These are phyloP conservation scores for Papilio dardanus DNA, from an alignment of 1,140 invertebrate genomes.

Conservation along the genomic window DNA sequence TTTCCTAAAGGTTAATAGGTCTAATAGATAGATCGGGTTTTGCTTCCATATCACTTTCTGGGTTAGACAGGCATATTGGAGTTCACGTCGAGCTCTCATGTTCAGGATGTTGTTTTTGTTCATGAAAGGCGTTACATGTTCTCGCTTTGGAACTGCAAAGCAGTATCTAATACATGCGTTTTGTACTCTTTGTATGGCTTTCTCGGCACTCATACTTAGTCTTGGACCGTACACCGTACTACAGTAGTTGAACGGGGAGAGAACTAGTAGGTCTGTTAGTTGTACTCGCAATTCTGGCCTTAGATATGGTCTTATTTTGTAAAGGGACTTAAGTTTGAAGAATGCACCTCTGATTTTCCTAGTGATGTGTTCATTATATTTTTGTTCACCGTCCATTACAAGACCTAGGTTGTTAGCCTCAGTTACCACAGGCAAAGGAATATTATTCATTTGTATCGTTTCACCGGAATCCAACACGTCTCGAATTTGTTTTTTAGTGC, in stretches of 20 bases:
- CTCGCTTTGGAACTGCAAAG: too few species aligned
- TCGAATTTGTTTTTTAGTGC: constrained; percentile 38
- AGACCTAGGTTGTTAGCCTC: background rate
- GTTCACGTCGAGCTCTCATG: background rate
- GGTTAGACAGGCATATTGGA: background rate
- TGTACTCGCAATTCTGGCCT: constrained; percentile 1
- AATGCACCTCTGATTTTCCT: too few species aligned
- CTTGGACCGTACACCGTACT: constrained; percentile 26
- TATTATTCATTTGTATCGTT: constrained; percentile 3
- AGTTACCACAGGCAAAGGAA: background rate
- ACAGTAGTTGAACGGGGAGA: constrained; percentile 39
- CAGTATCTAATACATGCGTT: constrained; percentile 31
- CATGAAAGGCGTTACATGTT: background rate
- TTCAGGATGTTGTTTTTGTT: background rate
- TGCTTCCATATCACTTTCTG: background rate
- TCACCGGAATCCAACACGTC: background rate
- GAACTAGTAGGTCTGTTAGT: constrained; percentile 34
- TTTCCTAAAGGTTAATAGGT: constrained; percentile 10
- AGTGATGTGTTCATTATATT: too few species aligned
- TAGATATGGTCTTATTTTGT: constrained; percentile 30
- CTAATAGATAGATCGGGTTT: background rate
- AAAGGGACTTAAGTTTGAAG: too few species aligned
- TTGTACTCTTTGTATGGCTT: constrained; percentile 38
- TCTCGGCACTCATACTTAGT: constrained; percentile 20
- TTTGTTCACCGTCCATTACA: too few species aligned